A percentile compares a stretch with the other conserved stretches of the same genome.
Evolutionary conservation across 2,888 invertebrate species (phyloP).

Genomic region (Caenorhabditis sp.): DNA sequence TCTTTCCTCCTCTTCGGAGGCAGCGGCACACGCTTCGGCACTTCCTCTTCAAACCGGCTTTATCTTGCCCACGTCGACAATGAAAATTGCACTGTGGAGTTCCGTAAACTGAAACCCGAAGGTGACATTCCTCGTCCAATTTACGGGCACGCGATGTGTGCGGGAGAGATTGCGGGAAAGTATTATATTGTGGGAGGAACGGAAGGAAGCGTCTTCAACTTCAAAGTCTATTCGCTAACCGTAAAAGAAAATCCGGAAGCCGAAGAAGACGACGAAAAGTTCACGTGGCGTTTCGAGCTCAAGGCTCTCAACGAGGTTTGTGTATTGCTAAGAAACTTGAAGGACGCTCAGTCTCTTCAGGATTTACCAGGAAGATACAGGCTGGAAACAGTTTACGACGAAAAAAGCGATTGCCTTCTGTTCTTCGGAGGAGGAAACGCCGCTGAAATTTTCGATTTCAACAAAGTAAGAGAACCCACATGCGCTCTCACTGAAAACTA

Average conservation of each 20-base stretch:
- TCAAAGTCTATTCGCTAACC: conserved; percentile 28
- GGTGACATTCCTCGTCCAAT: conserved; percentile 16
- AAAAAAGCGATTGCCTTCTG: conserved; percentile 32
- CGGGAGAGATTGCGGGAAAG: conserved; percentile 17
- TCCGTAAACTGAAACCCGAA: conserved; percentile 2
- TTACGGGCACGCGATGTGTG: conserved; percentile 66
- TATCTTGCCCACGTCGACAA: conserved; percentile 51
- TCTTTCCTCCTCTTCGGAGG: conserved; percentile 66
- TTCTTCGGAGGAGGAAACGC: conserved; percentile 70
- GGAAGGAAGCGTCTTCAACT: conserved; percentile 48
- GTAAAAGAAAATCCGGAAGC: conserved; percentile 11
- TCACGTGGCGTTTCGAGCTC: conserved; percentile 20
- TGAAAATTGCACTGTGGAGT: conserved; percentile 23
- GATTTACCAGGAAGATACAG: conserved; percentile 59
- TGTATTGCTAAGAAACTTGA: neutral
- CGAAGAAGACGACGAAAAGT: neutral
- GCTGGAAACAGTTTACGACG: conserved; percentile 59
- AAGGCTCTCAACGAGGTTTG: conserved; percentile 22
- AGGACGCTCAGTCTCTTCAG: too few species aligned
- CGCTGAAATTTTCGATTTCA: conserved; percentile 49
- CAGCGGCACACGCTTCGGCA: conserved; percentile 66
- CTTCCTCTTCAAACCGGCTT: conserved; percentile 50
- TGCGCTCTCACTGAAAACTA: neutral
- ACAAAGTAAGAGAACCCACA: conserved; percentile 34
- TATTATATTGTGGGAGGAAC: conserved; percentile 72